phyloP scores from a whole-genome alignment of 1,140 invertebrate species.

The Centruroides vittatus region DNA sequence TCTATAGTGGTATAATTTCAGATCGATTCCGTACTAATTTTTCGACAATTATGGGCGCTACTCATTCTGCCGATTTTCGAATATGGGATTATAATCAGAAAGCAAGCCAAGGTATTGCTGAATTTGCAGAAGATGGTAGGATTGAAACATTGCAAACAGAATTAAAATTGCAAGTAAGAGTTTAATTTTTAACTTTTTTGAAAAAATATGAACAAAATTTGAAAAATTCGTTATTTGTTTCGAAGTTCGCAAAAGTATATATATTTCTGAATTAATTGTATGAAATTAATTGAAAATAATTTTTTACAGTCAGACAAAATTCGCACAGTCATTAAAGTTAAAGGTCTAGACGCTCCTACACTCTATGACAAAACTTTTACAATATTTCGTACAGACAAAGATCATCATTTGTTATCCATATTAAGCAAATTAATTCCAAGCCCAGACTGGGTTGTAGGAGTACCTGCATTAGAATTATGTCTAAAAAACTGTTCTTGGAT shows the following conservation, averaged over 20 bases:
- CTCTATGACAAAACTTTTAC: slow-evolving; percentile 27
- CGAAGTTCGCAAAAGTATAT: no score
- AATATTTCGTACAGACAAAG: slow-evolving; percentile 27
- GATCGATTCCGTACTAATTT: slow-evolving; percentile 35
- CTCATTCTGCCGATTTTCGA: slow-evolving; percentile 31
- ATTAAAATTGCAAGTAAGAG: slow-evolving; percentile 29
- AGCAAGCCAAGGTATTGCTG: slow-evolving; percentile 34
- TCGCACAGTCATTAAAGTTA: slow-evolving; percentile 37
- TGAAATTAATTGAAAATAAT: no score
- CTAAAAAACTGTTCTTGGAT: slow-evolving; percentile 37
- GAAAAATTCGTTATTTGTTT: no score
- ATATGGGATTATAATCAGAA: slow-evolving; percentile 35
- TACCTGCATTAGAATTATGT: slow-evolving; percentile 35
- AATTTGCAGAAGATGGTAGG: slow-evolving; percentile 39
- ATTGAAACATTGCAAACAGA: slow-evolving; percentile 34
- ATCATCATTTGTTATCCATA: slow-evolving; percentile 36
- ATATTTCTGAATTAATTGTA: no score
- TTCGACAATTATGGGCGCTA: slow-evolving; percentile 38
- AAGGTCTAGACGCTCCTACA: slow-evolving; percentile 26
- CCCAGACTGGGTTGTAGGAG: slow-evolving; percentile 41
- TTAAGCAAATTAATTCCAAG: slow-evolving; percentile 31
- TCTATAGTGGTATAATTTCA: slow-evolving; percentile 18
- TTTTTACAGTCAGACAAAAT: slow-evolving; percentile 48
- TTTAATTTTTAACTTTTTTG: no score
- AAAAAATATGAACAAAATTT: no score